Evolutionary conservation across 1,140 invertebrate genomes (phyloP).

Genomic region (Drosophila lacteicornis): DNA sequence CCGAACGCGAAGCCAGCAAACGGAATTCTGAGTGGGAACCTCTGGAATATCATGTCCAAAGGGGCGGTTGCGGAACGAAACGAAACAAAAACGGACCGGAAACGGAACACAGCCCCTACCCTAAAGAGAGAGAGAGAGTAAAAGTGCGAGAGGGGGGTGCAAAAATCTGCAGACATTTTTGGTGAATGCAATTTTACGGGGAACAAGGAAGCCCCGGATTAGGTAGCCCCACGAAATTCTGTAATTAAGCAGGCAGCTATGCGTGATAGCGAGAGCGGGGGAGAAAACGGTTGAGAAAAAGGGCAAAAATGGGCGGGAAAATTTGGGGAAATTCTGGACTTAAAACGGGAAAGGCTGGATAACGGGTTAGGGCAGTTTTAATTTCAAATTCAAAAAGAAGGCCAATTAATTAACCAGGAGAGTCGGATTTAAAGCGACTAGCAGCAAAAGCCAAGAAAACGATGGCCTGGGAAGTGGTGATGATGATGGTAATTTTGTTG

Average conservation of each 20-base stretch:
- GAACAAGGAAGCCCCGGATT: slow-evolving; percentile 20
- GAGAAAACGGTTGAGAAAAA: slow-evolving; percentile 6
- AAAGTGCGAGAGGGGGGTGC: neutral
- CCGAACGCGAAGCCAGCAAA: slow-evolving; percentile 75
- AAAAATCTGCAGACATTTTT: slow-evolving; percentile 24
- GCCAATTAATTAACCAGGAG: slow-evolving; percentile 76
- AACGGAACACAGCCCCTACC: slow-evolving; percentile 43
- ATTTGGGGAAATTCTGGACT: neutral
- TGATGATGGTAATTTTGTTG: slow-evolving; percentile 19
- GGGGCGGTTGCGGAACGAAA: slow-evolving; percentile 60
- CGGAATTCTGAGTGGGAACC: slow-evolving; percentile 71
- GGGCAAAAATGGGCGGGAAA: slow-evolving; percentile 10
- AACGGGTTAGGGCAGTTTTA: slow-evolving; percentile 59
- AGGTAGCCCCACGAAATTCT: slow-evolving; percentile 39
- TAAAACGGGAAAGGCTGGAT: neutral
- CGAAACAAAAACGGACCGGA: slow-evolving; percentile 38
- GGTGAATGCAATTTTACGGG: slow-evolving; percentile 39
- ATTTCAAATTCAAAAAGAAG: slow-evolving; percentile 74
- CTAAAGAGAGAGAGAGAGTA: slow-evolving; percentile 1
- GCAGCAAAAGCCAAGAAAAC: neutral
- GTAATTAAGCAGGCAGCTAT: slow-evolving; percentile 67
- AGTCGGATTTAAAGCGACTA: slow-evolving; percentile 57
- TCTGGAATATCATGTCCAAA: slow-evolving; percentile 35
- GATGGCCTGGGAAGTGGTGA: slow-evolving; percentile 10
- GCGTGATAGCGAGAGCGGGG: slow-evolving; percentile 11